Evolutionary conservation across 2,113 vertebrate species (phyloP), one percentile per base, ranked within the genome.

Genomic region (Pandion haliaetus): DNA sequence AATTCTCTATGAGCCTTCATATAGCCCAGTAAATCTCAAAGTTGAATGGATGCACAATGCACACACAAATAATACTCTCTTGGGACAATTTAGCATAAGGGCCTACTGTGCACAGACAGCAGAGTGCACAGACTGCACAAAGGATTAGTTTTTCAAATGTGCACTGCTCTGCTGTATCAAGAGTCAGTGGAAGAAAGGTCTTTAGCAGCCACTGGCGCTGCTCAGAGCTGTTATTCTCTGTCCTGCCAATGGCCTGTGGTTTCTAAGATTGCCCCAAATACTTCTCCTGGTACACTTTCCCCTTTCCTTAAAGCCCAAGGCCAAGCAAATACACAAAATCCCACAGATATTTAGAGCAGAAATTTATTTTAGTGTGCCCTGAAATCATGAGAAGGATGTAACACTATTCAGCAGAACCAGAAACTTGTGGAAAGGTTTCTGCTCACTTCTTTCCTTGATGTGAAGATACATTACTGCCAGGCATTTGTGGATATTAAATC

Each of bases 401-500:
- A 81, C 0, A 3, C n/a, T 70, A 23, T 62, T 79, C 78, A 91
- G 70, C 1, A 1, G 78, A 91, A 85, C 58, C 70, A 50, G 54
- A 89, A 91, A 82, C 32, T 67, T 82, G 70, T 76, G 70, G 58
- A 57, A 87, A 79, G 61, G 12, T 84, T 97, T 95, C 83, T 81
- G 52, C 61, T 95, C 15, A 3, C 34, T 95, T 83, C 14, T 78
- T 91, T 85, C 77, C 89, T 82, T 95, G 70, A 73, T 92, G 86
- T 91, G 86, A 91, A 50, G 66, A 66, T 66, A 57, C 32, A 66
- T 94, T 89, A 95, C 77, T 95, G 89, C 84, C 45, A 93, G 89
- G 86, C 91, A 97, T 90, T 87, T 87, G 45, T 85, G 74, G 91
- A 88, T 95, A 95, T 91, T 89, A 94, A 95, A 93, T 93, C 91